Conservation (phyloP, 2,888 invertebrate genomes). For the Pseudococcus viburni region DNA sequence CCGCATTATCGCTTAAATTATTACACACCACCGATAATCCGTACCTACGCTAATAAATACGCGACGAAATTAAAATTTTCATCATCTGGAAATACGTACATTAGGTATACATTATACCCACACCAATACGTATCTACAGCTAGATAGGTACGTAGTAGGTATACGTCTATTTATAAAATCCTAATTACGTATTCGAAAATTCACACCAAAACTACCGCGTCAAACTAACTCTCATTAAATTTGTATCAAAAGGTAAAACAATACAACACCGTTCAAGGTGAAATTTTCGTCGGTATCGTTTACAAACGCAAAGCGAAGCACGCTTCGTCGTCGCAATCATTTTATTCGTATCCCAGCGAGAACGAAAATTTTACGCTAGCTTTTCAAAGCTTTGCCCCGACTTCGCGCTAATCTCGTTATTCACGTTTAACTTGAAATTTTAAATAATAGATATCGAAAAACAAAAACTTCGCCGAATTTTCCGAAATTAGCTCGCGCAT, state of each 20-base stretch:
- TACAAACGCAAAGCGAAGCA: neutral
- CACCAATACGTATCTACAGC: too few species aligned
- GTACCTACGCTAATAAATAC: too few species aligned
- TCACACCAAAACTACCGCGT: neutral
- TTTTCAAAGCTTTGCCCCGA: neutral
- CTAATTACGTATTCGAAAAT: constrained; percentile 10
- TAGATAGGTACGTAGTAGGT: neutral
- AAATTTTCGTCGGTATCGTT: neutral
- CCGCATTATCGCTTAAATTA: too few species aligned
- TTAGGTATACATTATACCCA: too few species aligned
- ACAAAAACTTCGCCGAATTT: neutral
- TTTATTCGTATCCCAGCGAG: neutral
- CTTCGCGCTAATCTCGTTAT: neutral
- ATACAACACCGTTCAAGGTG: constrained; percentile 17
- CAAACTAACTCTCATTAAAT: constrained; percentile 3
- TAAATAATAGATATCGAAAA: constrained; percentile 1
- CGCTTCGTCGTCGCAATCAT: neutral
- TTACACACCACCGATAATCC: too few species aligned
- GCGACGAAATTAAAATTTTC: too few species aligned
- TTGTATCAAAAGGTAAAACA: constrained; percentile 32
- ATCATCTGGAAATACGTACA: too few species aligned
- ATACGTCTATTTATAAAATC: neutral
- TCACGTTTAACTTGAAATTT: constrained; percentile 9
- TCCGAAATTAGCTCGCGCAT: neutral
- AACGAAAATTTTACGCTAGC: neutral